These are phyloP conservation scores for Paralichthys olivaceus DNA, from an alignment of 2,113 vertebrate genomes.

Conservation along the genomic window DNA sequence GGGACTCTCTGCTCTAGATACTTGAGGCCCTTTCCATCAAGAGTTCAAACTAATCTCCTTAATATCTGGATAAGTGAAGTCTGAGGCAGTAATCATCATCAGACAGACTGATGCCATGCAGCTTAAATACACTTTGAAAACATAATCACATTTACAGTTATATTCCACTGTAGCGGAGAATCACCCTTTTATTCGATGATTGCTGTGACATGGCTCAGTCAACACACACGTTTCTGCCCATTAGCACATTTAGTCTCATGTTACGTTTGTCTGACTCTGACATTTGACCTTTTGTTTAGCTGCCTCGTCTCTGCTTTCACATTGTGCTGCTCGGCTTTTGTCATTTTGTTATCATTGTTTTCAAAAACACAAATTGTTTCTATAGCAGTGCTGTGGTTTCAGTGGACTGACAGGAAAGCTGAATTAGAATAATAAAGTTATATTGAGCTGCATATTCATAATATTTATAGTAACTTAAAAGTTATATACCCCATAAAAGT, in stretches of 20 bases:
- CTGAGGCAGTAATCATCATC: not conserved
- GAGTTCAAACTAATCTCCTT: not conserved
- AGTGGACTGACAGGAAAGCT: not conserved
- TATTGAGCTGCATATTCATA: not conserved
- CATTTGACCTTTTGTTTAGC: constrained; percentile 23
- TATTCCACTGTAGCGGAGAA: not conserved
- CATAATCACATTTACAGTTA: not conserved
- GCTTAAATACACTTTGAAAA: not conserved
- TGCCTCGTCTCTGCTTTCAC: constrained; percentile 30
- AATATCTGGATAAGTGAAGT: not conserved
- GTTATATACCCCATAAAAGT: no score
- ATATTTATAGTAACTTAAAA: not conserved
- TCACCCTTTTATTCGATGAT: not conserved
- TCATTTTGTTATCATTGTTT: constrained; percentile 2
- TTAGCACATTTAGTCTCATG: constrained; percentile 19
- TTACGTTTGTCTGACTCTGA: constrained; percentile 43
- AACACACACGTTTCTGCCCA: constrained; percentile 5
- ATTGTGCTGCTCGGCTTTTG: constrained; percentile 15
- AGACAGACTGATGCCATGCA: not conserved
- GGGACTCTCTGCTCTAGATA: no score
- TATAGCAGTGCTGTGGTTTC: not conserved
- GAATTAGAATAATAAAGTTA: not conserved
- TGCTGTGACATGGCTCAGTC: not conserved
- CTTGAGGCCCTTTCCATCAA: no score
- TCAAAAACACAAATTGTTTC: not conserved